Evolutionary conservation across 2,797 vertebrate genomes (phyloP).

Genomic region (Liasis olivaceus): DNA sequence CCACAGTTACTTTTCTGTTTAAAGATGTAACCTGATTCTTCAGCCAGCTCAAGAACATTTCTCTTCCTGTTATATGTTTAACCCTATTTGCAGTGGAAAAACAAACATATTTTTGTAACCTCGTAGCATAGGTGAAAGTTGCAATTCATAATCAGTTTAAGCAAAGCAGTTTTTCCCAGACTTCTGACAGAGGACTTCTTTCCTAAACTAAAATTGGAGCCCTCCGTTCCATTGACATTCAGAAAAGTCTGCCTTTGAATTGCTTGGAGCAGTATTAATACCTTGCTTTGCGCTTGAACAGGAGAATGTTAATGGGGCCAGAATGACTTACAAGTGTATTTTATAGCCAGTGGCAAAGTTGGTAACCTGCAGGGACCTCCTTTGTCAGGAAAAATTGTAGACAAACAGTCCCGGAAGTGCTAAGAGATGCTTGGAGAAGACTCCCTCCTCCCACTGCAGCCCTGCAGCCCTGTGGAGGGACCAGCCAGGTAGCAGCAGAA

Average conservation of each 20-base stretch:
- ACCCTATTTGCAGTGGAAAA: slow-evolving; percentile 43
- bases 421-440: background rate
- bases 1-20: slow-evolving; percentile 53
- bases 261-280: background rate
- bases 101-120: background rate
- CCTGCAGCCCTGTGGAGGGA: no score
- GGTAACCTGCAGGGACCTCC: background rate
- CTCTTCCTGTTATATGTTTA: slow-evolving; percentile 58
- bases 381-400: background rate
- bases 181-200: background rate
- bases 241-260: background rate
- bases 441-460: background rate
- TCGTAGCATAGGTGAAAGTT: background rate
- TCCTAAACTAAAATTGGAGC: background rate
- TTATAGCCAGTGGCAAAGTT: background rate
- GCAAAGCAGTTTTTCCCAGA: background rate
- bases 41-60: slow-evolving; percentile 62
- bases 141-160: background rate
- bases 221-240: background rate
- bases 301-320: background rate
- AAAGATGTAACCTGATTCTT: slow-evolving; percentile 54
- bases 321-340: background rate
- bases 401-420: background rate
- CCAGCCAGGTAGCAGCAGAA: background rate
- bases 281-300: background rate